Evolutionary conservation across 2,797 vertebrate species (phyloP).

Genomic region (Furcifer pardalis): DNA sequence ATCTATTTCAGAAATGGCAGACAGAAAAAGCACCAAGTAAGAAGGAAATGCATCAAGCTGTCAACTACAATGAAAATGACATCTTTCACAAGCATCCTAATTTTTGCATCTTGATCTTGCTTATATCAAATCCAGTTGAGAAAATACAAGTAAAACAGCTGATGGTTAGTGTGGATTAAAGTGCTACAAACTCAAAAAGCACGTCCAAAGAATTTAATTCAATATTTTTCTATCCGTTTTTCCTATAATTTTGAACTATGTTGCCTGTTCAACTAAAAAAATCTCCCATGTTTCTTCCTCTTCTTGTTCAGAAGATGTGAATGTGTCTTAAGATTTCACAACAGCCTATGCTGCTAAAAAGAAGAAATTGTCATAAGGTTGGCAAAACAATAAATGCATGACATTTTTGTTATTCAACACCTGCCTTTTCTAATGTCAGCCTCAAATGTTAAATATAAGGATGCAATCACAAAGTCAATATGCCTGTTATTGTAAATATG

Average conservation of each 20-base stretch:
- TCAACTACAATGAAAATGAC: constrained; percentile 29
- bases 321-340: neutral
- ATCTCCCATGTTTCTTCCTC: neutral
- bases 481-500: neutral
- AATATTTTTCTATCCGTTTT: neutral
- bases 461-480: neutral
- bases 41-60: constrained; percentile 28
- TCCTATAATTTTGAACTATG: neutral
- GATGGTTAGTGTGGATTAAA: neutral
- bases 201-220: constrained; percentile 18
- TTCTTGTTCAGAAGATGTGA: neutral
- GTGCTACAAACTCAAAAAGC: neutral
- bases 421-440: constrained; percentile 1
- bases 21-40: constrained; percentile 30
- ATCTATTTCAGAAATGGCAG: constrained; percentile 22
- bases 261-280: neutral
- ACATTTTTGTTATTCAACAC: constrained; percentile 3
- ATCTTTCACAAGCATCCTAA: constrained; percentile 23
- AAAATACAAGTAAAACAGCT: neutral
- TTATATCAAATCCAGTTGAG: neutral
- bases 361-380: neutral
- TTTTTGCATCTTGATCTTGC: neutral
- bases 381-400: constrained; percentile 30
- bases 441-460: neutral
- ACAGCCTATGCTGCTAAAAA: constrained; percentile 13